Conservation (phyloP, 2,888 invertebrate species). For the Achlya flavicornis region DNA sequence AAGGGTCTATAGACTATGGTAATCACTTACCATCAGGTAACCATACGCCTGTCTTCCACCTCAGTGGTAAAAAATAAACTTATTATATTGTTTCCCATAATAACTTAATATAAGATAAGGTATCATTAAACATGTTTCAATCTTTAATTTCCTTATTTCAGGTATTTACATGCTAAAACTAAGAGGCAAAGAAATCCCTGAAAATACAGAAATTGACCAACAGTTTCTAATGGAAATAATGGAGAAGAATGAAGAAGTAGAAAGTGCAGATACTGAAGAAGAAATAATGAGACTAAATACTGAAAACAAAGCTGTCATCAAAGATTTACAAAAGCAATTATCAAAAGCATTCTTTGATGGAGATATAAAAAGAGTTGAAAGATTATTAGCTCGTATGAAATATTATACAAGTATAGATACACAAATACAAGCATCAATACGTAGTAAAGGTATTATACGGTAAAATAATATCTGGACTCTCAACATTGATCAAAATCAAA, state of each 20-base stretch:
- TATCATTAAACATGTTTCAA: too few species aligned
- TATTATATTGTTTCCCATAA: too few species aligned
- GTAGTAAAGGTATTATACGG: constrained; percentile 82
- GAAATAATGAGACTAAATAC: constrained; percentile 83
- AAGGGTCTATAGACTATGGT: too few species aligned
- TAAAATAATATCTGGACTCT: background rate
- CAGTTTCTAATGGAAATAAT: constrained; percentile 92
- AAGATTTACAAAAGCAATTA: constrained; percentile 82
- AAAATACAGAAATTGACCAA: constrained; percentile 86
- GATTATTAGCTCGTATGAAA: constrained; percentile 89
- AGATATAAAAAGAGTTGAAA: constrained; percentile 86
- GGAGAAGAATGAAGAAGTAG: constrained; percentile 94
- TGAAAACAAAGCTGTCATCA: constrained; percentile 83
- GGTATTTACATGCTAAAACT: constrained; percentile 91
- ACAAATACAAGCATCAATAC: constrained; percentile 87
- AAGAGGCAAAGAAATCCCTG: constrained; percentile 86
- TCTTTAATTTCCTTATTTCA: constrained; percentile 35
- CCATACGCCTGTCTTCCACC: too few species aligned
- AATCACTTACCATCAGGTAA: too few species aligned
- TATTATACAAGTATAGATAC: constrained; percentile 92
- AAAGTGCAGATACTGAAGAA: constrained; percentile 84
- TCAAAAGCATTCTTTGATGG: constrained; percentile 86
- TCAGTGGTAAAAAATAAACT: too few species aligned
- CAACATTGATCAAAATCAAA: background rate
- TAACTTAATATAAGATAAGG: too few species aligned